A percentile compares a stretch with the other conserved stretches of the same genome.
These are phyloP conservation scores for Mesitornis unicolor DNA, from an alignment of 2,113 vertebrate species.

Conservation along the genomic window DNA sequence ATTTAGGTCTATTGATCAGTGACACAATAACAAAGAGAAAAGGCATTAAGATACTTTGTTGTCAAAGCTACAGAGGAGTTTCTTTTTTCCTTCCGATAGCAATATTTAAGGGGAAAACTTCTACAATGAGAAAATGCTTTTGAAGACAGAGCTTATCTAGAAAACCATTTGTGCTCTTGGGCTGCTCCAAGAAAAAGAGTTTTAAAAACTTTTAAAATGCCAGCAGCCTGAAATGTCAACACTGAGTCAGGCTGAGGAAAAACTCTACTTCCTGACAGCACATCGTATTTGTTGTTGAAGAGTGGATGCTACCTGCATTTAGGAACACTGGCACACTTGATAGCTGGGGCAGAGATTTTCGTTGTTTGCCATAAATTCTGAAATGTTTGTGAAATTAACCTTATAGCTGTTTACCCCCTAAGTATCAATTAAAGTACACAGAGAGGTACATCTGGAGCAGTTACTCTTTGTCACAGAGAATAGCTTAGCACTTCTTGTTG, in stretches of 20 bases:
- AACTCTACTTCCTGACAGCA: neutral
- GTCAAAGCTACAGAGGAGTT: slow-evolving; percentile 68
- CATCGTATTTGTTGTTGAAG: neutral
- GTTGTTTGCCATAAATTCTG: neutral
- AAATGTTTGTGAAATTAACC: neutral
- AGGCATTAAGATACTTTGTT: slow-evolving; percentile 74
- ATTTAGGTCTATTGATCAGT: slow-evolving; percentile 85
- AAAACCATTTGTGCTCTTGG: neutral
- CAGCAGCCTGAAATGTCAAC: neutral
- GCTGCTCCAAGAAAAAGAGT: neutral
- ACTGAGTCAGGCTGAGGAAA: neutral
- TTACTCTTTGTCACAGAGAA: neutral
- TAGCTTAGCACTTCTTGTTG: neutral
- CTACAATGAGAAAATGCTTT: neutral
- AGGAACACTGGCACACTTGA: neutral
- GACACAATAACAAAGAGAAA: slow-evolving; percentile 73
- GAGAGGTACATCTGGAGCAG: neutral
- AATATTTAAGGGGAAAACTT: neutral
- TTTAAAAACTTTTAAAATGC: neutral
- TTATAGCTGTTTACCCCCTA: neutral
- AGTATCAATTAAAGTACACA: neutral
- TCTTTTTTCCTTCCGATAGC: slow-evolving; percentile 21
- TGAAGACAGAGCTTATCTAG: neutral
- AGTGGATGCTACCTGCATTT: neutral
- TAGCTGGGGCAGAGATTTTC: neutral